Percentiles rank a stretch among this genome's conserved stretches.
These are phyloP conservation scores for Wiebesia pumilae DNA, from an alignment of 1,140 invertebrate species.

Conservation along the genomic window DNA sequence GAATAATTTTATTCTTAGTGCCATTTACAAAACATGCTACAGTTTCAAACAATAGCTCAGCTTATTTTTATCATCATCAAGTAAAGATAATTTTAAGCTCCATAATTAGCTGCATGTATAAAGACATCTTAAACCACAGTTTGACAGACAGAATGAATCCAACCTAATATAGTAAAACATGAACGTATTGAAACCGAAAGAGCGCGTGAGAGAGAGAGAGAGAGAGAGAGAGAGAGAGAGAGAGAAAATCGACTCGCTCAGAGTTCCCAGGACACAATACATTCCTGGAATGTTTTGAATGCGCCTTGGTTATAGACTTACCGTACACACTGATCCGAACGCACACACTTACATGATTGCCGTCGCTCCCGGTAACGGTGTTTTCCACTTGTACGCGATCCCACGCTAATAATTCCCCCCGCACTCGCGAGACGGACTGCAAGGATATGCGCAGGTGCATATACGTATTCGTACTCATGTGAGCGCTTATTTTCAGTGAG, in stretches of 20 bases:
- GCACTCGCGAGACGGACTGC: not conserved
- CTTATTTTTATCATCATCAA: not conserved
- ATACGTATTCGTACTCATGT: not conserved
- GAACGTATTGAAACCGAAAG: not conserved
- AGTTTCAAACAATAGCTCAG: not conserved
- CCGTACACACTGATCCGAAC: not conserved
- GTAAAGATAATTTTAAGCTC: not conserved
- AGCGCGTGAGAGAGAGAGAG: no score
- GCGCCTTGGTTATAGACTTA: constrained; percentile 32
- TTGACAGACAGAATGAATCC: not conserved
- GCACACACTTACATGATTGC: not conserved
- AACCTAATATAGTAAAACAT: not conserved
- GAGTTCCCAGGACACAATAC: constrained; percentile 51
- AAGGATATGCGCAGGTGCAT: constrained; percentile 27
- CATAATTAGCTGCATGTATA: not conserved
- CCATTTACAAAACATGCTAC: not conserved
- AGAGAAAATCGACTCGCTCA: not conserved
- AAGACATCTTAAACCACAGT: not conserved
- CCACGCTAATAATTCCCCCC: constrained; percentile 65
- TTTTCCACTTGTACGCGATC: constrained; percentile 56
- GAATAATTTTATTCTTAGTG: not conserved
- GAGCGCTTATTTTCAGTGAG: not conserved
- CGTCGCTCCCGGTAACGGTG: constrained; percentile 59
- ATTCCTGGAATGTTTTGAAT: constrained; percentile 48
- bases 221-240: constrained; percentile 15